phyloP scores from a whole-genome alignment of 2,797 vertebrate genomes.

The Taeniopygia guttata region DNA sequence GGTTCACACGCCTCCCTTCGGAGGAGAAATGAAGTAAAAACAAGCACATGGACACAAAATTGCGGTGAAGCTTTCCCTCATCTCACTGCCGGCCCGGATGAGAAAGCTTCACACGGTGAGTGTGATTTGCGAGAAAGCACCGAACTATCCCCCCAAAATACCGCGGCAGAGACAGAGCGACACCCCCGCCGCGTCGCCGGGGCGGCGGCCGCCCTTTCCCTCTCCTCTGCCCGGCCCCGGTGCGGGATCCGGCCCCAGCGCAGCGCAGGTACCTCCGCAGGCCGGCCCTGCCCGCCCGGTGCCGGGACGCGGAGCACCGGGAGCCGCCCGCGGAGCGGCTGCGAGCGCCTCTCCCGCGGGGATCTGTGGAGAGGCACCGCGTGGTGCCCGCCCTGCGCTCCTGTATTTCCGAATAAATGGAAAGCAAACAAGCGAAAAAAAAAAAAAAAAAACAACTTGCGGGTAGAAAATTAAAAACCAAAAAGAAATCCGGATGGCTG shows the following conservation, averaged over 20 bases:
- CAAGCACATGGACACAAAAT: not conserved
- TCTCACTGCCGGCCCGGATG: not conserved
- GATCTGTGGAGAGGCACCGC: fast-evolving
- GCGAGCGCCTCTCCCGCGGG: not conserved
- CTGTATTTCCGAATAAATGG: fast-evolving
- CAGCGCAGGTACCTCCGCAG: not conserved
- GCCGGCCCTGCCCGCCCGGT: not conserved
- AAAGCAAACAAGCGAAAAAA: not conserved
- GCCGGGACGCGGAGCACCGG: not conserved
- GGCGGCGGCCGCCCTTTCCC: not conserved
- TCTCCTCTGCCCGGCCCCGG: not conserved
- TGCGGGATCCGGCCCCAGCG: no score
- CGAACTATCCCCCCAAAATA: not conserved
- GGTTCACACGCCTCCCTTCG: not conserved
- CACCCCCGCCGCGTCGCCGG: not conserved
- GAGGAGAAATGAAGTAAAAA: not conserved
- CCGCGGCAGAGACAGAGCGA: no score
- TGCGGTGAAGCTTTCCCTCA: not conserved
- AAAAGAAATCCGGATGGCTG: no score
- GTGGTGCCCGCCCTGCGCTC: not conserved
- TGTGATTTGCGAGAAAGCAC: not conserved
- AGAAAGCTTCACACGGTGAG: fast-evolving
- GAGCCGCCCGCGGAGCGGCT: not conserved
- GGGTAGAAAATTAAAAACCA: no score
- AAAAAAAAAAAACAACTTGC: not conserved